Evolutionary conservation across 2,888 invertebrate genomes (phyloP).

Genomic region (Epinotia demarniana): DNA sequence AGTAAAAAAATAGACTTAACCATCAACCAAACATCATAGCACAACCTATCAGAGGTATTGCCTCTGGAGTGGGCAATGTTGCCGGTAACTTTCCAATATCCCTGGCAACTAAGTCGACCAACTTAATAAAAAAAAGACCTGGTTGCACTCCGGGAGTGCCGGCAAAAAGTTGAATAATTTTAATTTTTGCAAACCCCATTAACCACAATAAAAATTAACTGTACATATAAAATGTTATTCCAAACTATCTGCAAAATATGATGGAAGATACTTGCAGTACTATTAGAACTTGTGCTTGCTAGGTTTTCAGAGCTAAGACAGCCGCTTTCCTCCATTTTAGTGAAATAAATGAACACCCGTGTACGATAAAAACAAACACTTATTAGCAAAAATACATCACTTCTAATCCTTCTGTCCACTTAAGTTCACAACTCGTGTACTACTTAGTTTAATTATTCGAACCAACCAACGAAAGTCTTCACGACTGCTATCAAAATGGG

Average conservation of each 20-base stretch:
- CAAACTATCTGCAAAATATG: background rate
- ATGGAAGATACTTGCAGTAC: background rate
- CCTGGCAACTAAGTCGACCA: no score
- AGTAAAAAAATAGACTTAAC: no score
- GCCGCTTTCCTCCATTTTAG: constrained; percentile 3
- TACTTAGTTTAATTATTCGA: background rate
- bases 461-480: background rate
- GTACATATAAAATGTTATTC: no score
- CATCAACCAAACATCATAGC: no score
- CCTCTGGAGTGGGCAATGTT: no score
- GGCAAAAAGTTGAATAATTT: no score
- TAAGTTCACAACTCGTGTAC: background rate
- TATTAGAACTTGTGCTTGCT: background rate
- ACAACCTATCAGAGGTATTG: no score
- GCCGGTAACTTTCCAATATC: no score
- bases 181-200: no score
- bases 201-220: no score
- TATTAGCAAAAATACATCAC: background rate
- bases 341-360: background rate
- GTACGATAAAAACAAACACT: background rate
- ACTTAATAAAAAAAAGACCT: no score
- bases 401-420: background rate
- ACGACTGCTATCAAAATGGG: background rate
- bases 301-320: background rate
- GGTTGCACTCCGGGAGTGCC: no score